Percentiles rank a stretch among this genome's conserved stretches.
Evolutionary conservation across 2,113 vertebrate genomes (phyloP).

Genomic region (Colinus virginianus): DNA sequence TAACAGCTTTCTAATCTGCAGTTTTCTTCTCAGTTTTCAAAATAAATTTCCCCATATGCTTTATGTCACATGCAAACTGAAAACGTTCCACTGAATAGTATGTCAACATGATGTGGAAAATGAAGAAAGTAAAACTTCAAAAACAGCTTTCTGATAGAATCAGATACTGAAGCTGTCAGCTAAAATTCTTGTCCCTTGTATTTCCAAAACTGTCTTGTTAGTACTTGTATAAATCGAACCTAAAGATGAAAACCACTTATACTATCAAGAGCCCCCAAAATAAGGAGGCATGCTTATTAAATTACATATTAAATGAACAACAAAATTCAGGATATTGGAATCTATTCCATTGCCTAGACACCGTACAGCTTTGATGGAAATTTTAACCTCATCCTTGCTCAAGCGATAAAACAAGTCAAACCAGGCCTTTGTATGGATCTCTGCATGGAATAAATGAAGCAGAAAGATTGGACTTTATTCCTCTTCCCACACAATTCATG

Average conservation of each 20-base stretch:
- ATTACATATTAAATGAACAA: neutral
- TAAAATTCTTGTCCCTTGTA: neutral
- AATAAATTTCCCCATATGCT: neutral
- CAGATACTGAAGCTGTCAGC: neutral
- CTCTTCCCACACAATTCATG: constrained; percentile 45
- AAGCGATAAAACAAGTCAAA: neutral
- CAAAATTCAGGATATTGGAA: neutral
- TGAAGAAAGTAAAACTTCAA: neutral
- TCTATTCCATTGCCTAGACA: neutral
- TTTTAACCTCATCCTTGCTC: neutral
- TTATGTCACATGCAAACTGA: neutral
- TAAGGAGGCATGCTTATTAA: neutral
- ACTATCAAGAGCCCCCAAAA: neutral
- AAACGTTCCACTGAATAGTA: neutral
- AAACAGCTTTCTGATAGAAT: neutral
- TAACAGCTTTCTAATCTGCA: neutral
- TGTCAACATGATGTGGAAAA: neutral
- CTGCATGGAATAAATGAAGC: neutral
- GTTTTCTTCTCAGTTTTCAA: neutral
- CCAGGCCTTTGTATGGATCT: neutral
- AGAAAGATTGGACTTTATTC: constrained; percentile 38
- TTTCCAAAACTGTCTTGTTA: fast-evolving
- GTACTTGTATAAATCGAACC: neutral
- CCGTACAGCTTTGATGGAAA: neutral
- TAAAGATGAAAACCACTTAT: neutral